A percentile compares a stretch with the other conserved stretches of the same genome.
Evolutionary conservation across 2,113 vertebrate genomes (phyloP).

Genomic region (Rutilus rutilus): DNA sequence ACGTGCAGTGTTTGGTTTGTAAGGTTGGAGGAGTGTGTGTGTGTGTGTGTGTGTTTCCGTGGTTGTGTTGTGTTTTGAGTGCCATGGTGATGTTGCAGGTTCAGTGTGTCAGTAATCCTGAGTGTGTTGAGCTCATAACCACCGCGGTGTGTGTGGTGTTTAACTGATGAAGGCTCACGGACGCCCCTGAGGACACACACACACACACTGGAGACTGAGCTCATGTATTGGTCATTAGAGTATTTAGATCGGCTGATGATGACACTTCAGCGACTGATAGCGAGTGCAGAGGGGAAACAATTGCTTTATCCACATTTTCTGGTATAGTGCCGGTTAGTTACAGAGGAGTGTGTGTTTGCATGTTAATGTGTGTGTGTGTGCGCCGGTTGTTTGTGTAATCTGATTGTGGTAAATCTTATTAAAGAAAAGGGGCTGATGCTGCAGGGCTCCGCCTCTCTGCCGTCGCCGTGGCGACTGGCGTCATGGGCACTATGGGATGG

Average conservation of each 20-base stretch:
- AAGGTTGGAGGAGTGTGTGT: no score
- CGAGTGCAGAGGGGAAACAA: background rate
- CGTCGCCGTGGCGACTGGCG: slow-evolving; percentile 54
- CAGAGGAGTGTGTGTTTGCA: background rate
- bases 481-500: slow-evolving; percentile 20
- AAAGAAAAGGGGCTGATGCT: slow-evolving; percentile 56
- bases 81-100: slow-evolving; percentile 38
- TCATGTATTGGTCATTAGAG: background rate
- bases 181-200: no score
- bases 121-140: slow-evolving; percentile 51
- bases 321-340: background rate
- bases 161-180: no score
- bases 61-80: slow-evolving; percentile 32
- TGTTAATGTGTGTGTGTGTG: background rate
- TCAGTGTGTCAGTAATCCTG: slow-evolving; percentile 43
- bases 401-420: slow-evolving; percentile 69
- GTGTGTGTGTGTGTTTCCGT: background rate
- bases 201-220: background rate
- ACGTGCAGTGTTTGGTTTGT: no score
- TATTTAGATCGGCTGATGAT: background rate
- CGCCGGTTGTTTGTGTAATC: slow-evolving; percentile 55
- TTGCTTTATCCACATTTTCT: background rate
- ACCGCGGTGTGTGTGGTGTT: slow-evolving; percentile 10
- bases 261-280: background rate
- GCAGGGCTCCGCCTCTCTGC: slow-evolving; percentile 49